Evolutionary conservation across 2,797 vertebrate species (phyloP).

Genomic region (Cetoscarus ocellatus): DNA sequence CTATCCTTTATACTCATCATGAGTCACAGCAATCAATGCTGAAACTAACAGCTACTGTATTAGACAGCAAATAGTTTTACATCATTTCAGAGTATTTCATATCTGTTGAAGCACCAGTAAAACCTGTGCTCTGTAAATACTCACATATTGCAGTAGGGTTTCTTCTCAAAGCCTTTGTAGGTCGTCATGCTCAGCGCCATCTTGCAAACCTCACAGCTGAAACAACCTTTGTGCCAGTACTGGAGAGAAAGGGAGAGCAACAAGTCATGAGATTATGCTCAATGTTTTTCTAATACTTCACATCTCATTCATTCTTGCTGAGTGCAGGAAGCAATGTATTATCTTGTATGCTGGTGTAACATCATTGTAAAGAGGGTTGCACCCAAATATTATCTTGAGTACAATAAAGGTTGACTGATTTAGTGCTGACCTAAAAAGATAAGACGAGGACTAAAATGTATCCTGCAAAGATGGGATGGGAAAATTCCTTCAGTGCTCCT

Average conservation of each 20-base stretch:
- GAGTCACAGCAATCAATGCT: no score
- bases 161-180: slow-evolving; percentile 99
- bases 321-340: no score
- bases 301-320: neutral
- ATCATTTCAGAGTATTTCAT: neutral
- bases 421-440: no score
- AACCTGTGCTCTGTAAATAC: slow-evolving; percentile 55
- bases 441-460: no score
- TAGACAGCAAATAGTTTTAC: no score
- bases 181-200: slow-evolving; percentile 99
- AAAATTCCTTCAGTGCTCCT: slow-evolving; percentile 9
- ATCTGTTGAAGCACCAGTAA: neutral
- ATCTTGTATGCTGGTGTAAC: no score
- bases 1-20: no score
- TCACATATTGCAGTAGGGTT: slow-evolving; percentile 97
- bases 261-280: neutral
- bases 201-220: slow-evolving; percentile 98
- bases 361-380: no score
- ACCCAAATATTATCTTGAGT: no score
- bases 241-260: slow-evolving; percentile 21
- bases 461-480: neutral
- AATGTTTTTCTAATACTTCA: neutral
- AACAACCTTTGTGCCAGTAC: slow-evolving; percentile 98
- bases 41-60: no score
- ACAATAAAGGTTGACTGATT: no score